Evolutionary conservation across 2,113 vertebrate genomes (phyloP).

Genomic region (Poeciliopsis turrubarensis): DNA sequence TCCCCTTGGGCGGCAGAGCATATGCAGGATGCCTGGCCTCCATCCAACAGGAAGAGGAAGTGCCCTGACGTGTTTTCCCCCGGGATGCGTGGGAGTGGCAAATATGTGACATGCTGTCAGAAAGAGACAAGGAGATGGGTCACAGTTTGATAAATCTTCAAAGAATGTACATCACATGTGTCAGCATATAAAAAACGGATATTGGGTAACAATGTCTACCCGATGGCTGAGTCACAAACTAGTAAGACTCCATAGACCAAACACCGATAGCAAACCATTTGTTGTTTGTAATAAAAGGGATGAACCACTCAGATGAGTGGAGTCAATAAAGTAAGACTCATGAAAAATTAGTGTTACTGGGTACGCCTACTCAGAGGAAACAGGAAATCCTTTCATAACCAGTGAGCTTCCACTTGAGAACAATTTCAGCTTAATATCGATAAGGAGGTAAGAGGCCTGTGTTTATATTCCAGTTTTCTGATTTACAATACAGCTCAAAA

Average conservation of each 20-base stretch:
- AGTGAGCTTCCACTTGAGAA: slow-evolving; percentile 32
- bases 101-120: slow-evolving; percentile 36
- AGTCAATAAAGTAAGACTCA: slow-evolving; percentile 39
- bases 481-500: background rate
- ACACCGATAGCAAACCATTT: slow-evolving; percentile 15
- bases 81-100: slow-evolving; percentile 49
- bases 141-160: slow-evolving; percentile 49
- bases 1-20: slow-evolving; percentile 39
- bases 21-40: slow-evolving; percentile 39
- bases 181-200: slow-evolving; percentile 27
- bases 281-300: slow-evolving; percentile 30
- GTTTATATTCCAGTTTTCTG: background rate
- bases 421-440: slow-evolving; percentile 19
- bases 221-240: slow-evolving; percentile 46
- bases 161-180: slow-evolving; percentile 61
- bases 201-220: slow-evolving; percentile 42
- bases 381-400: slow-evolving; percentile 54
- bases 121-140: slow-evolving; percentile 21
- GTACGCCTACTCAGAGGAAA: slow-evolving; percentile 38
- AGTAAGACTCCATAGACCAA: slow-evolving; percentile 30
- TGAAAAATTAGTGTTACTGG: slow-evolving; percentile 36
- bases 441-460: background rate
- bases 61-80: slow-evolving; percentile 47
- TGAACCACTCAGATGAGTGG: slow-evolving; percentile 37
- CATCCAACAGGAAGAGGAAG: slow-evolving; percentile 73